Evolutionary conservation across 2,888 invertebrate genomes (phyloP).

Genomic region (Stratiomys singularior): DNA sequence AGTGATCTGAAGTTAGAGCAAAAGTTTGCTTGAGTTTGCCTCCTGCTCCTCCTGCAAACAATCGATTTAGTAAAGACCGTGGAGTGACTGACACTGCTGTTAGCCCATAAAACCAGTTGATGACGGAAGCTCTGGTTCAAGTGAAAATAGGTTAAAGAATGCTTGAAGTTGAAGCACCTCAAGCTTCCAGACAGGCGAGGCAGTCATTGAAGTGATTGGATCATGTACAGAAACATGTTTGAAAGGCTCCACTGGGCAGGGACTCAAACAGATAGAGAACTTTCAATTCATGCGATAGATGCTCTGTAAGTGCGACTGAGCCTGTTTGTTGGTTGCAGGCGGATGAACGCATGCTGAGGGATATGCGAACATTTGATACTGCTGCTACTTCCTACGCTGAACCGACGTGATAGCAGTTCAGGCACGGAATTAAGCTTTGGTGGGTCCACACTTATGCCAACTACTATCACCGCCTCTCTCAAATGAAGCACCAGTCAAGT

Average conservation of each 20-base stretch:
- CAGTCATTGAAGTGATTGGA: conserved; percentile 8
- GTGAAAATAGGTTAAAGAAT: neutral
- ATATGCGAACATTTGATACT: too few relatives aligned
- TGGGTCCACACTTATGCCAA: neutral
- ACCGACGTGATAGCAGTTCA: too few relatives aligned
- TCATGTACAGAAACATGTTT: conserved; percentile 8
- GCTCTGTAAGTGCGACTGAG: neutral
- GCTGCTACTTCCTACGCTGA: too few relatives aligned
- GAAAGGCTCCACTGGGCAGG: neutral
- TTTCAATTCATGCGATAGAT: neutral
- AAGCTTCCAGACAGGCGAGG: neutral
- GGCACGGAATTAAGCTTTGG: neutral
- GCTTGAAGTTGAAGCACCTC: neutral
- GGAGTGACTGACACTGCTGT: neutral
- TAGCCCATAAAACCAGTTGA: neutral
- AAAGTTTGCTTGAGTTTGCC: neutral
- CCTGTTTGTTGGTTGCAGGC: neutral
- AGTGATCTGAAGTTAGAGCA: too few relatives aligned
- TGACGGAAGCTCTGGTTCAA: neutral
- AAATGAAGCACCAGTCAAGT: neutral
- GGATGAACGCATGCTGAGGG: neutral
- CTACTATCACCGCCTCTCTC: neutral
- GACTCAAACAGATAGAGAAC: neutral
- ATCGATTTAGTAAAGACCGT: neutral
- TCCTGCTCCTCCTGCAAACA: neutral